phyloP scores from a whole-genome alignment of 2,113 vertebrate species.

The Pseudopodoces humilis region DNA sequence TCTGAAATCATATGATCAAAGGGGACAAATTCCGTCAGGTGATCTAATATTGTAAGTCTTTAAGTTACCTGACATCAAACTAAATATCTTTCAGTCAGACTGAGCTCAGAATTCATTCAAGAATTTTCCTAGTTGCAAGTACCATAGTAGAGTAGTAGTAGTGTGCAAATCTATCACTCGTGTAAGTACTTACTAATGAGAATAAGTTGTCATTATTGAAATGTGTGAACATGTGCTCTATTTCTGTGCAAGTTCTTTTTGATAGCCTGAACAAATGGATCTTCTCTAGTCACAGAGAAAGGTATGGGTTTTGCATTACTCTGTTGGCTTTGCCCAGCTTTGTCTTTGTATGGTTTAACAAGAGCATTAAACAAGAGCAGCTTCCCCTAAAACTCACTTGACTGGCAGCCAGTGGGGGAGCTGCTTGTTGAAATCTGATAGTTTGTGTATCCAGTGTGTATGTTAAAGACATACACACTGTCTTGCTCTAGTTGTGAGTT shows the following conservation, averaged over 20 bases:
- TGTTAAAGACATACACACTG: neutral
- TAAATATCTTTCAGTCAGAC: neutral
- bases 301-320: neutral
- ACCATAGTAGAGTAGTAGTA: neutral
- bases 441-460: neutral
- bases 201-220: neutral
- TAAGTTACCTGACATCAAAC: neutral
- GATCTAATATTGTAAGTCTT: neutral
- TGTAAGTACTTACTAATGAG: neutral
- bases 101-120: neutral
- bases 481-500: neutral
- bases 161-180: neutral
- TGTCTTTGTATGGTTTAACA: neutral
- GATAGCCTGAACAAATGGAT: neutral
- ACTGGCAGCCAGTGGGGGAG: neutral
- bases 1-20: neutral
- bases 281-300: neutral
- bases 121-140: neutral
- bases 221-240: neutral
- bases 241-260: neutral
- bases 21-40: neutral
- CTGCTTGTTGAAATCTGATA: neutral
- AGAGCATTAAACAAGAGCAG: neutral
- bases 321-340: neutral
- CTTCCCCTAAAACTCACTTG: neutral